Percentiles rank a stretch among this genome's conserved stretches.
Conservation (phyloP, 2,888 invertebrate genomes). For the Mimas tiliae region DNA sequence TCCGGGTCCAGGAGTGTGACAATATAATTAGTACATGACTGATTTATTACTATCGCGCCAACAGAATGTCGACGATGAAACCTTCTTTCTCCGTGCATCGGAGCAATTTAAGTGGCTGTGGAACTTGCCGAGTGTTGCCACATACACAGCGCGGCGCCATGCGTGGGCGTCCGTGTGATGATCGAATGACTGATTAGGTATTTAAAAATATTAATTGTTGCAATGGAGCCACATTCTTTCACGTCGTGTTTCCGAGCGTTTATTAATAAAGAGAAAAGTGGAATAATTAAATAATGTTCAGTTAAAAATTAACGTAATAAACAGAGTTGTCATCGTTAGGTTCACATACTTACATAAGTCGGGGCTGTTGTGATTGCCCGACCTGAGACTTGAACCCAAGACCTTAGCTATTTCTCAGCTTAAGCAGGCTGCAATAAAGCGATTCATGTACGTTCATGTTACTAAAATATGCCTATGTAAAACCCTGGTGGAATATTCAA, state of each 20-base stretch:
- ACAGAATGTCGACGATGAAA: conserved; percentile 26
- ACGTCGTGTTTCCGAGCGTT: conserved; percentile 41
- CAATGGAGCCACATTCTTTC: conserved; percentile 60
- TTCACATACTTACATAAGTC: no score
- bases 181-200: conserved; percentile 79
- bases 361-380: no score
- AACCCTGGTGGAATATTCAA: no score
- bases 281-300: conserved; percentile 23
- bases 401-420: no score
- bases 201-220: conserved; percentile 78
- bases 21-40: no score
- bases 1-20: no score
- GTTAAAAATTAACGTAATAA: background rate
- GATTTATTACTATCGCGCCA: background rate
- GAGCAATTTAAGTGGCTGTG: conserved; percentile 13
- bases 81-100: conserved; percentile 27
- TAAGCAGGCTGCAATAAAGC: no score
- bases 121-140: conserved; percentile 36
- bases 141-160: conserved; percentile 56
- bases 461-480: no score
- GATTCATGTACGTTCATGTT: no score
- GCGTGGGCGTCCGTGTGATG: conserved; percentile 72
- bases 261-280: conserved; percentile 52
- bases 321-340: background rate
- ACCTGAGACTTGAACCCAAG: no score